Evolutionary conservation across 2,888 invertebrate genomes (phyloP).

Genomic region (Tineola bisselliella): DNA sequence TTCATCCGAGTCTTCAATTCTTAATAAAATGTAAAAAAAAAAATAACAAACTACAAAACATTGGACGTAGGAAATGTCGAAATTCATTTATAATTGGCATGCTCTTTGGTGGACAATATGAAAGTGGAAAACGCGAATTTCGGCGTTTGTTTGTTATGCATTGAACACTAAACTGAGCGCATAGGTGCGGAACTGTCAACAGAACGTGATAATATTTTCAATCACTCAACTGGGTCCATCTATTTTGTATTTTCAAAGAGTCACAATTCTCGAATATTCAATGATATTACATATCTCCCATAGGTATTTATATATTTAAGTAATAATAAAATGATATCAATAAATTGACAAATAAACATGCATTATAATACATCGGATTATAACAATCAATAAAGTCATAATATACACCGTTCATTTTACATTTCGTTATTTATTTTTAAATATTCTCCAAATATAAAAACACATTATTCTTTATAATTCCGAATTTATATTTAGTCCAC

Average conservation of each 20-base stretch:
- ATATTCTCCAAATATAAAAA: no score
- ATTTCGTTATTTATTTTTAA: no score
- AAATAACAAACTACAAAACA: background rate
- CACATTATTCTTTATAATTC: no score
- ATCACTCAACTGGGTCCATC: constrained; percentile 26
- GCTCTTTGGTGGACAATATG: background rate
- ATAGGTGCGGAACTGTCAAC: constrained; percentile 35
- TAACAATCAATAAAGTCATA: no score
- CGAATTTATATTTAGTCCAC: no score
- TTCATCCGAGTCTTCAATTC: no score
- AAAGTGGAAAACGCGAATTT: background rate
- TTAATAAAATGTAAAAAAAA: no score
- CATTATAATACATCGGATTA: no score
- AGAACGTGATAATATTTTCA: constrained; percentile 42
- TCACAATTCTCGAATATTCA: background rate
- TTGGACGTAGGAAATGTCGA: background rate
- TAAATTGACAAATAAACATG: no score
- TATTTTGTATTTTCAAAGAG: background rate
- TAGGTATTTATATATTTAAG: no score
- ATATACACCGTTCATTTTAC: no score
- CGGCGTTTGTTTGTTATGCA: background rate
- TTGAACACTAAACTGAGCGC: background rate
- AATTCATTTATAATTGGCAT: background rate
- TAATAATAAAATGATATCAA: no score
- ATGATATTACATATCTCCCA: background rate